Percentiles rank a stretch among this genome's conserved stretches.
Evolutionary conservation across 1,140 invertebrate species (phyloP).

Genomic region (Ips nitidus): DNA sequence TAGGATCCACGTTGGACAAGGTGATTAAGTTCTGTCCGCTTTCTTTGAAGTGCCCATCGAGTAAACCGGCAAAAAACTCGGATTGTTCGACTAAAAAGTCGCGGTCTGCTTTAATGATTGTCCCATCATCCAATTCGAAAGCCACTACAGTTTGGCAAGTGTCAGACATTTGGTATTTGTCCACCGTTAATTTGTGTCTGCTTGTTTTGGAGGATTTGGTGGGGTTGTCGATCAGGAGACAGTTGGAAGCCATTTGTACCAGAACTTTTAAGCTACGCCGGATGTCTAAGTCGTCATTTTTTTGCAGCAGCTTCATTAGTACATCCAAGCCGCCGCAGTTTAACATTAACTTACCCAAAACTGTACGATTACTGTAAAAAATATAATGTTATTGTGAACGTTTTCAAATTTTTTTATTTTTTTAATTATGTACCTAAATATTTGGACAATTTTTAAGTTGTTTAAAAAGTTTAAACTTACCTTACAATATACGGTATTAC

Average conservation of each 20-base stretch:
- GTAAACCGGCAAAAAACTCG: constrained; percentile 65
- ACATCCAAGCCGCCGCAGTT: constrained; percentile 46
- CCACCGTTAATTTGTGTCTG: constrained; percentile 14
- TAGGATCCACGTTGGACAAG: constrained; percentile 59
- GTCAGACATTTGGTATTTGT: constrained; percentile 43
- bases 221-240: constrained; percentile 45
- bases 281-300: constrained; percentile 33
- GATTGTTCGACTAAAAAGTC: constrained; percentile 63
- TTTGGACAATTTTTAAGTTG: neutral
- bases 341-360: constrained; percentile 43
- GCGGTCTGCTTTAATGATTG: constrained; percentile 61
- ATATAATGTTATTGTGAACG: constrained; percentile 15
- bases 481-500: constrained; percentile 58
- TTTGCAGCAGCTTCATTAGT: constrained; percentile 41
- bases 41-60: constrained; percentile 67
- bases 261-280: constrained; percentile 39
- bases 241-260: constrained; percentile 54
- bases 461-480: constrained; percentile 46
- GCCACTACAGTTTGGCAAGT: constrained; percentile 55
- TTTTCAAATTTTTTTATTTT: constrained; percentile 1
- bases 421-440: too few species aligned
- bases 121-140: constrained; percentile 66
- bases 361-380: constrained; percentile 42
- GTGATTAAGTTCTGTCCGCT: constrained; percentile 59
- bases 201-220: neutral